Evolutionary conservation across 2,113 vertebrate genomes (phyloP).

Genomic region (Notechis scutatus): DNA sequence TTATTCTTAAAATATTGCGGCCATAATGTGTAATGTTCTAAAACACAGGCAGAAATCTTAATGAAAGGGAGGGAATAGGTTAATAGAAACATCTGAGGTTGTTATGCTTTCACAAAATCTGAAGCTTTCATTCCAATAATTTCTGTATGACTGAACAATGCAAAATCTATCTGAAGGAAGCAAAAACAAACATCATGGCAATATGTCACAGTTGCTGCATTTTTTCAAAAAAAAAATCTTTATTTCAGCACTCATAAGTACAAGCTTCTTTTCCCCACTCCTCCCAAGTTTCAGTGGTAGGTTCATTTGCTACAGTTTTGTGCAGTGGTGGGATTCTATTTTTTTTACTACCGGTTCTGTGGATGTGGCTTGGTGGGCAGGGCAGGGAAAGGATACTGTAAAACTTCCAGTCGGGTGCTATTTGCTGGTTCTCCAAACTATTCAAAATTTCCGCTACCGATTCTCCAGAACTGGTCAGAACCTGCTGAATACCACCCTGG

Average conservation of each 20-base stretch:
- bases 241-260: constrained; percentile 45
- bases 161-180: neutral
- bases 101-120: neutral
- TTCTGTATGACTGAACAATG: neutral
- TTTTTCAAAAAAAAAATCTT: constrained; percentile 55
- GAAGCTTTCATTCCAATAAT: neutral
- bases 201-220: constrained; percentile 24
- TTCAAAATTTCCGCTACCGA: too few species aligned
- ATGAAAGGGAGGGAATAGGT: neutral
- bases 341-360: too few species aligned
- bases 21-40: neutral
- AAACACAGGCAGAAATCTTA: neutral
- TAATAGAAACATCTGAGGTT: neutral
- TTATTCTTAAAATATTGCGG: neutral
- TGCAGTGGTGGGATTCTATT: neutral
- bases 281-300: neutral
- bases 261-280: constrained; percentile 30
- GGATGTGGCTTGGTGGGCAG: too few species aligned
- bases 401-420: too few species aligned
- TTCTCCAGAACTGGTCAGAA: too few species aligned
- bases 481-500: too few species aligned
- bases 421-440: too few species aligned
- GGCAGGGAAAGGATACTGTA: too few species aligned
- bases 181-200: neutral
- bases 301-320: neutral